Evolutionary conservation across 2,113 vertebrate genomes (phyloP), one percentile per base, ranked within the genome.

Genomic region (Stegastes partitus): DNA sequence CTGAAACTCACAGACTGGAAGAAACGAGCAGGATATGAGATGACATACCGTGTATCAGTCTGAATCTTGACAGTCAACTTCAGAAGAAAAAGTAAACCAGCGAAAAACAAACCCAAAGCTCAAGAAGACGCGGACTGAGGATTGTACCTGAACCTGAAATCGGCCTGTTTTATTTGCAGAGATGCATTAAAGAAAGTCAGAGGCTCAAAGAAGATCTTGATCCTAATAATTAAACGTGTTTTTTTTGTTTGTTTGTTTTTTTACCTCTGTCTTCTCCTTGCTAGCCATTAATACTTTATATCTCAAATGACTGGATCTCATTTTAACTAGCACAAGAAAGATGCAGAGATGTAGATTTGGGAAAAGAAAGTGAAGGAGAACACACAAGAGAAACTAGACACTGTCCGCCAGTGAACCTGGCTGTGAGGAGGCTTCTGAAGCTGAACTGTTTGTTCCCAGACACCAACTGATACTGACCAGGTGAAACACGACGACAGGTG

Each of bases 301-400:
- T 34, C 53, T 16, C 0, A 2, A 10, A 9, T 56, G 42, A 62
- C 8, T 50, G 4, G 25, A 22, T 5, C 64, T 42, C 23, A 12
- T 19, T 26, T 26, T 28, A 8, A 21, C 18, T 21, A n/a, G 28
- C 0, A 3, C 11, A 63, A 14, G 15, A 67, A 15, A 1, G 2
- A 67, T 39, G 34, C 1, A 54, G 31, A 63, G 14, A 57, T 3
- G 10, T 3, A 11, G 11, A 37, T 15, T 26, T n/a, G 28, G 44
- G 37, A 11, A 71, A 64, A 31, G 67, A 78, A 56, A 70, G 31
- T 34, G 63, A 67, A 4, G 58, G 42, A 45, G 21, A 12, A 3
- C 19, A 39, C 19, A 39, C 4, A 58, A 74, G 47, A 54, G 75
- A 73, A 79, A 77, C 70, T 21, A 57, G 67, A 85, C 34, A 22